Base-by-base conservation (phyloP, 1,140 invertebrate genomes). In the Neodiprion fabricii region DNA sequence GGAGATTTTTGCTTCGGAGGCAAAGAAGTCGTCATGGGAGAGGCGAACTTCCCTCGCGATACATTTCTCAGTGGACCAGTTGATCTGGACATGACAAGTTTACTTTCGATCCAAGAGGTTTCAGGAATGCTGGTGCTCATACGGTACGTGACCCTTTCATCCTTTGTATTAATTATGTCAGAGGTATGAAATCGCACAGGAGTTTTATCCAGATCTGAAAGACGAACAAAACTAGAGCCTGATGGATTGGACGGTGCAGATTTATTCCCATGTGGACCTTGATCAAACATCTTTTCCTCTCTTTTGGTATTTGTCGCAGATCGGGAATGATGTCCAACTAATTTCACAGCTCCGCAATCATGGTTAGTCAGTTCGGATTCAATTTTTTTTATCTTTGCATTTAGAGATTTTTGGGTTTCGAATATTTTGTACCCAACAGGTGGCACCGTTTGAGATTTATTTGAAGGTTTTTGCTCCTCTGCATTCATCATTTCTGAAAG, bases 21-120 rank as follows among this genome's bases (percentile, higher is more conserved):
- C 9, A 88, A 74, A 0, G 86, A 88, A 0, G 85, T 86, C 50
- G 84, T 87, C 85, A 88, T 87, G 12, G 83, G 74, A 4, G 79
- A 79, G 2, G 80, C 74, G 7, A 86, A 82, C 71, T 86, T 87
- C 53, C 53, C 53, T 7, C 83, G 82, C 0, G 83, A 74, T 1
- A 84, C 47, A 7, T 79, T 81, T 61, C 83, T 83, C 0, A 84
- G 67, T 0, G 84, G 80, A 11, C 88, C 90, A 3, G 88, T 90
- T 1, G 90, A 90, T 10, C 91, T 88, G 23, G 89, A 90, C 87
- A 91, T 90, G 11, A 90, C 87, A 76, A 92, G 85, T 74, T 91
- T 91, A 76, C 90, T 92, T 71, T 92, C 91, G 67, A 92, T 90
- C 91, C 91, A 92, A 9, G 91, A 92, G 68, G 91, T 92, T 77